These are phyloP conservation scores for Phainopepla nitens DNA, from an alignment of 2,113 vertebrate species.

Conservation along the genomic window DNA sequence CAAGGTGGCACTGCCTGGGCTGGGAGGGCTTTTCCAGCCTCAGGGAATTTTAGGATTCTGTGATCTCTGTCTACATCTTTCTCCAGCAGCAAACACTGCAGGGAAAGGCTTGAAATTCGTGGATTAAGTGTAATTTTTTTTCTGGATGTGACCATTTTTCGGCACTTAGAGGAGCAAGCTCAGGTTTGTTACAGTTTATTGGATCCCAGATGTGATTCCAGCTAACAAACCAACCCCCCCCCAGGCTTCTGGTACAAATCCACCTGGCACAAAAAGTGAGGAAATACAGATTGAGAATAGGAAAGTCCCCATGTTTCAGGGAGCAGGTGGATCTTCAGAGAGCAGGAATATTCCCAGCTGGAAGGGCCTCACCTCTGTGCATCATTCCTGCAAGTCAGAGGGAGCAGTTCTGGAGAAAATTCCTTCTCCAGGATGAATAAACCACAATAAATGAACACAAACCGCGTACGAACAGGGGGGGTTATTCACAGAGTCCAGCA, in stretches of 20 bases:
- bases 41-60: neutral
- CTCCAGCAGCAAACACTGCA: neutral
- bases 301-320: neutral
- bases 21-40: neutral
- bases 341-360: neutral
- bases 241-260: neutral
- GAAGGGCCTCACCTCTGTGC: neutral
- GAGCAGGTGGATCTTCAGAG: neutral
- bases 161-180: neutral
- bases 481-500: neutral
- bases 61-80: neutral
- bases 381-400: neutral
- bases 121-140: neutral
- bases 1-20: rapidly evolving
- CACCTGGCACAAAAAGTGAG: neutral
- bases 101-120: neutral
- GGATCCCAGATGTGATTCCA: neutral
- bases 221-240: neutral
- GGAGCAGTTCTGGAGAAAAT: neutral
- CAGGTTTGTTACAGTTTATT: neutral
- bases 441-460: neutral
- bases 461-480: neutral
- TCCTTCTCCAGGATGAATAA: neutral
- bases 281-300: neutral
- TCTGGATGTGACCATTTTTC: neutral